These are phyloP conservation scores for Microvelia longipes DNA, from an alignment of 1,140 invertebrate species.

Conservation along the genomic window DNA sequence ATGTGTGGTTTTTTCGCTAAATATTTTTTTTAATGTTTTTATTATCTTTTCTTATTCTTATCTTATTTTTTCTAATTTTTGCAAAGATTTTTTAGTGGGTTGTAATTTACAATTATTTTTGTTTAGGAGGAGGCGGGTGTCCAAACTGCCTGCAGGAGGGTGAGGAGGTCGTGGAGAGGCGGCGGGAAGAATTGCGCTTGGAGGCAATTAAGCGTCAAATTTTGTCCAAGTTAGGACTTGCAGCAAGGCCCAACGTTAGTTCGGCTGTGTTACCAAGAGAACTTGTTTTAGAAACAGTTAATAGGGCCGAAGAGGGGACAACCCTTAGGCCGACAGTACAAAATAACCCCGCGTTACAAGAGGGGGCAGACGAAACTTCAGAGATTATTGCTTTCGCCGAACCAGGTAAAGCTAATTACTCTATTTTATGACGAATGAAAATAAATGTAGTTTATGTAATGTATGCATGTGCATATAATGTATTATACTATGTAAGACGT, in stretches of 20 bases:
- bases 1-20: no score
- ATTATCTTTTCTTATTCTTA: no score
- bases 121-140: conserved; percentile 4
- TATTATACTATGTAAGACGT: no score
- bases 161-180: conserved; percentile 12
- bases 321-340: conserved; percentile 15
- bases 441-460: no score
- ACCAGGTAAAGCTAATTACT: conserved; percentile 41
- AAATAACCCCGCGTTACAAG: conserved; percentile 29
- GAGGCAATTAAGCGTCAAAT: conserved; percentile 65
- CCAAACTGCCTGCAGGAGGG: conserved; percentile 15
- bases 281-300: conserved; percentile 49
- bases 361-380: conserved; percentile 47
- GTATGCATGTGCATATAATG: no score
- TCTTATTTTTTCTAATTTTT: no score
- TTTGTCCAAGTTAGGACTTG: conserved; percentile 51
- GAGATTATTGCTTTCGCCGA: conserved; percentile 71
- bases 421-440: no score
- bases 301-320: conserved; percentile 40
- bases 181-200: conserved; percentile 36
- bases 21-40: no score
- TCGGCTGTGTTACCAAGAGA: conserved; percentile 42
- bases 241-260: conserved; percentile 47
- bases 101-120: no score
- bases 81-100: no score